phyloP scores from a whole-genome alignment of 2,888 invertebrate genomes.

The Drosophila greeni region DNA sequence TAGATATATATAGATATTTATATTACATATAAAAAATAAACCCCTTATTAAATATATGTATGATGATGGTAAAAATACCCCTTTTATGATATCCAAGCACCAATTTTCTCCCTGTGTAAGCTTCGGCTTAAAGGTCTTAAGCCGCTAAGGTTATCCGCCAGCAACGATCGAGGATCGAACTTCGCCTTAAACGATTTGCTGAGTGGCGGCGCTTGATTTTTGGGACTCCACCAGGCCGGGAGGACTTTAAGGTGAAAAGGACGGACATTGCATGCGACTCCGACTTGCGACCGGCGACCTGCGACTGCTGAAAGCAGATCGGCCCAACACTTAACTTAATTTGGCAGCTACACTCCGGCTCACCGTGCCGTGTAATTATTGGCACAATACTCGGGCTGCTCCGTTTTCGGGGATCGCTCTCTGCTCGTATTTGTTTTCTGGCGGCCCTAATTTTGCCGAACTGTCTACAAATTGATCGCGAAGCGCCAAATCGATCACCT shows the following conservation, averaged over 20 bases:
- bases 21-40: no score
- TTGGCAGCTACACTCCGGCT: conserved; percentile 74
- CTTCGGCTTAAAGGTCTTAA: conserved; percentile 39
- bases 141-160: conserved; percentile 58
- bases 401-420: conserved; percentile 22
- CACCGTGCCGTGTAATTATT: conserved; percentile 72
- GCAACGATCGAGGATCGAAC: conserved; percentile 66
- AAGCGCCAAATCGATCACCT: conserved; percentile 80
- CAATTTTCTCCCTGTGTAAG: conserved; percentile 10
- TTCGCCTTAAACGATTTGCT: conserved; percentile 69
- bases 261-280: conserved; percentile 33
- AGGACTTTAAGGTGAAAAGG: conserved; percentile 10
- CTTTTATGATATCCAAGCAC: no score
- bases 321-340: conserved; percentile 78
- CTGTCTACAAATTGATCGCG: conserved; percentile 77
- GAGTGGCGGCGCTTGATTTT: conserved; percentile 56
- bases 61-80: no score
- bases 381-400: conserved; percentile 62
- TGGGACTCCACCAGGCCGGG: conserved; percentile 9
- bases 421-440: conserved; percentile 63
- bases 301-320: conserved; percentile 69
- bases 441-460: conserved; percentile 65
- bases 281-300: conserved; percentile 23
- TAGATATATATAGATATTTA: no score
- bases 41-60: no score